Base-by-base conservation (phyloP, 2,113 vertebrate species). In the Bagarius yarrelli region DNA sequence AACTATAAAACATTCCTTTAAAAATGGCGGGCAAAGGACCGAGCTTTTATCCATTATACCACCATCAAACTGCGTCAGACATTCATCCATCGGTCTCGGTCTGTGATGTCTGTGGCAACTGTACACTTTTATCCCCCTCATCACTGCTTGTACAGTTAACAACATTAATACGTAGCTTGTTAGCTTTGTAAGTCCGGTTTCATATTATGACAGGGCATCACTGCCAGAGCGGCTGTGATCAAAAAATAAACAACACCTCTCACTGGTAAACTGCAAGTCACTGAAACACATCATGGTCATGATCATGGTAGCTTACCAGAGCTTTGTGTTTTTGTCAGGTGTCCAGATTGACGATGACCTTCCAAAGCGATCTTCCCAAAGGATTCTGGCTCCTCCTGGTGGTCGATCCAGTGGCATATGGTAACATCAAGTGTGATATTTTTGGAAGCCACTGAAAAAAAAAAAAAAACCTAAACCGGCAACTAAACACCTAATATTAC, bases 391-490 rank as follows among this genome's bases (percentile, higher is more conserved):
- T 78, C 97, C 97, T 75, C 97, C 97, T 13, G 96, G 97, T 84
- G 97, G 96, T 77, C 91, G 95, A 89, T 97, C 96, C 81, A 98
- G 96, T 44, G 96, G 95, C 85, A 97, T 97, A 89, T 97, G 96
- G 96, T 98, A 96, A 93, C 89, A 25, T 80, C 87, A 85, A 69
- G 52, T n/a, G 87, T 44, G 57, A 83, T 78, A 80, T 85, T 85
- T 78, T 34, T 79, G 71, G 61, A 69, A 84, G 63, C 67, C 56
- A 64, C 57, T 73, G 55, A 47, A 67, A 59, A 66, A 79, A 47
- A 47, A 47, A 71, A 59, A 61, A 79, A n/a, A n/a, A n/a, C n/a
- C 61, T 63, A 79, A 84, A 78, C 36, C n/a, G 74, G 85, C 83
- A 83, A 76, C 70, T 60, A 80, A 76, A 84, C 81, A 85, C 84